Conservation (phyloP, 2,888 invertebrate genomes). For the Drosophila fungiperda region DNA sequence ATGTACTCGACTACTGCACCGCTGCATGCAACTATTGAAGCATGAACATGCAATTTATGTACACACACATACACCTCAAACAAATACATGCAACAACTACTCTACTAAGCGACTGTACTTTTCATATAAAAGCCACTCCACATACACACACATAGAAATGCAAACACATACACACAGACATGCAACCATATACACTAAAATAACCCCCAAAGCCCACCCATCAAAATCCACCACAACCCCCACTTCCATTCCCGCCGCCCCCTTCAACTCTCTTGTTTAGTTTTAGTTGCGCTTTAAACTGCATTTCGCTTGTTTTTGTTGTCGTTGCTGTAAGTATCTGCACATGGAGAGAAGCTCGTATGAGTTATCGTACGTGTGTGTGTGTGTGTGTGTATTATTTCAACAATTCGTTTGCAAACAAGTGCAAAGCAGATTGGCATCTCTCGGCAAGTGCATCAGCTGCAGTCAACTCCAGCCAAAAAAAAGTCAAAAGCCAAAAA, state of each 20-base stretch:
- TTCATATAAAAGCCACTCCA: slow-evolving; percentile 73
- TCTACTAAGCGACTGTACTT: slow-evolving; percentile 70
- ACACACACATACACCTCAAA: slow-evolving; percentile 34
- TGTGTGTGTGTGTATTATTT: slow-evolving; percentile 43
- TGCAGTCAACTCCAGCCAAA: slow-evolving; percentile 5
- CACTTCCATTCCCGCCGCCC: slow-evolving; percentile 28
- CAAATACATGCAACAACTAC: slow-evolving; percentile 60
- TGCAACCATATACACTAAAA: slow-evolving; percentile 33
- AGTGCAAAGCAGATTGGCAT: slow-evolving; percentile 40
- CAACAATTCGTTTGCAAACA: slow-evolving; percentile 65
- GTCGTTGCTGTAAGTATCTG: slow-evolving; percentile 63
- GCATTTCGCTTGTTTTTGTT: slow-evolving; percentile 59
- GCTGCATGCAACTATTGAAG: slow-evolving; percentile 76
- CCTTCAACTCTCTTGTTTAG: slow-evolving; percentile 63
- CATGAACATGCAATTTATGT: slow-evolving; percentile 80
- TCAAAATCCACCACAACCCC: slow-evolving; percentile 3
- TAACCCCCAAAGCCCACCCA: slow-evolving; percentile 12
- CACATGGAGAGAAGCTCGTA: slow-evolving; percentile 50
- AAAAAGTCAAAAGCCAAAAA: slow-evolving; percentile 20
- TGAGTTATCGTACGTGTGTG: slow-evolving; percentile 21
- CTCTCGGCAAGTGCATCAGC: slow-evolving; percentile 16
- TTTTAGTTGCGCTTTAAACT: slow-evolving; percentile 79
- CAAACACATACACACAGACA: slow-evolving; percentile 33
- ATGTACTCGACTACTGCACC: slow-evolving; percentile 31
- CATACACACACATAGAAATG: slow-evolving; percentile 48